phyloP scores from a whole-genome alignment of 2,113 vertebrate species.

The Tricholaema leucomelas region DNA sequence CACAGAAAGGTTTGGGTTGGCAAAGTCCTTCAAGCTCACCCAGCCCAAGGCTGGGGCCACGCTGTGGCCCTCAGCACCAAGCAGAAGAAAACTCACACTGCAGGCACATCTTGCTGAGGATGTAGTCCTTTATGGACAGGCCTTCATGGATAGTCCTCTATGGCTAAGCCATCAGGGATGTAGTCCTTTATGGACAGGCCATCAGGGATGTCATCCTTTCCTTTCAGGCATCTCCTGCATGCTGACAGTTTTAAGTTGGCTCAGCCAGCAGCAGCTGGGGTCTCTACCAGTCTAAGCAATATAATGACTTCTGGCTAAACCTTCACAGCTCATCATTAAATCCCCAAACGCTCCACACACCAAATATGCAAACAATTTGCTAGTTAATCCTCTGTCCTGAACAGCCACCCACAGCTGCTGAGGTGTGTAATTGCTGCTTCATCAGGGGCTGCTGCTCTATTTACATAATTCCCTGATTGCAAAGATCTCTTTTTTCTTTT shows the following conservation, averaged over 20 bases:
- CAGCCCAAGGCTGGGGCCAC: no score
- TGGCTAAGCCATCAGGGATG: no score
- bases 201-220: no score
- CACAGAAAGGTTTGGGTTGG: no score
- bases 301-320: slow-evolving; percentile 76
- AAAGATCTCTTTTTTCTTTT: no score
- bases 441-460: slow-evolving; percentile 64
- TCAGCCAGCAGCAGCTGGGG: slow-evolving; percentile 56
- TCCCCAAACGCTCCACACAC: slow-evolving; percentile 77
- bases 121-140: neutral
- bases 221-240: neutral
- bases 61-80: no score
- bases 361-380: slow-evolving; percentile 77
- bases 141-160: no score
- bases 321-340: slow-evolving; percentile 73
- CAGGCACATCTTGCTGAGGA: neutral
- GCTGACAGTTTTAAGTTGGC: slow-evolving; percentile 40
- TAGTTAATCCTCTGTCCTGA: slow-evolving; percentile 77
- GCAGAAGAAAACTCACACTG: no score
- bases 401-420: slow-evolving; percentile 68
- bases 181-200: no score
- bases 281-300: slow-evolving; percentile 46
- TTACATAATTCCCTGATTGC: slow-evolving; percentile 74
- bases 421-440: slow-evolving; percentile 74
- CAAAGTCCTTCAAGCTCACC: no score